phyloP scores from a whole-genome alignment of 2,888 invertebrate species.

The Aporophyla nigra region DNA sequence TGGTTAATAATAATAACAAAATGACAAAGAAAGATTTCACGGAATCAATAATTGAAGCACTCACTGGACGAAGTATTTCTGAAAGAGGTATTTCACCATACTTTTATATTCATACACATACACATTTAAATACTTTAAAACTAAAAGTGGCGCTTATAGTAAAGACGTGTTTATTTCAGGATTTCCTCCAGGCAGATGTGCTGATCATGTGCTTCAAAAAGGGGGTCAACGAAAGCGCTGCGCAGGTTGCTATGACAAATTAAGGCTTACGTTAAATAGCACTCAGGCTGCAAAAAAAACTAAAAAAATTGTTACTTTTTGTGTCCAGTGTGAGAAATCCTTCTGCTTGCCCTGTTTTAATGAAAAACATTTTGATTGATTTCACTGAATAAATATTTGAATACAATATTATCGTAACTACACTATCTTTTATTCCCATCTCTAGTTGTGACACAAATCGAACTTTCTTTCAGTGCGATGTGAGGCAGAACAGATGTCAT shows the following conservation, averaged over 20 bases:
- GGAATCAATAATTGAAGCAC: slow-evolving; percentile 17
- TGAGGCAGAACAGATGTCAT: too few species aligned
- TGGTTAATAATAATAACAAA: slow-evolving; percentile 17
- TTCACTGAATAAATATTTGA: slow-evolving; percentile 13
- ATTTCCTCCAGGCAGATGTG: slow-evolving; percentile 23
- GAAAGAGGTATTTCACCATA: slow-evolving; percentile 9
- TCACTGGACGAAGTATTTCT: slow-evolving; percentile 17
- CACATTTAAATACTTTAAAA: slow-evolving; percentile 8
- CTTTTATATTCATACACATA: slow-evolving; percentile 4
- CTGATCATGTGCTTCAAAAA: slow-evolving; percentile 32
- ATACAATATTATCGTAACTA: slow-evolving; percentile 22
- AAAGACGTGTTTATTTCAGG: slow-evolving; percentile 26
- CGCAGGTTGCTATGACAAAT: slow-evolving; percentile 3
- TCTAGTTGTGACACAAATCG: slow-evolving; percentile 19
- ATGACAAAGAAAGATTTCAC: slow-evolving; percentile 14
- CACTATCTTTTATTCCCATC: slow-evolving; percentile 21
- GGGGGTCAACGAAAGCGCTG: slow-evolving; percentile 42
- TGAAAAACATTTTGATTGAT: slow-evolving; percentile 22
- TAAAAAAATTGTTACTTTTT: slow-evolving; percentile 25
- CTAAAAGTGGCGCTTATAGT: slow-evolving; percentile 16
- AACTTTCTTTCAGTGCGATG: slow-evolving; percentile 15
- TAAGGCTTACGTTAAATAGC: slow-evolving; percentile 23
- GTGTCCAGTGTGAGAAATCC: slow-evolving; percentile 34
- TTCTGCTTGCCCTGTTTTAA: slow-evolving; percentile 20
- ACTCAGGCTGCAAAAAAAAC: slow-evolving; percentile 32